Evolutionary conservation across 2,113 vertebrate species (phyloP), one percentile per base, ranked within the genome.

Genomic region (Chamaea fasciata): DNA sequence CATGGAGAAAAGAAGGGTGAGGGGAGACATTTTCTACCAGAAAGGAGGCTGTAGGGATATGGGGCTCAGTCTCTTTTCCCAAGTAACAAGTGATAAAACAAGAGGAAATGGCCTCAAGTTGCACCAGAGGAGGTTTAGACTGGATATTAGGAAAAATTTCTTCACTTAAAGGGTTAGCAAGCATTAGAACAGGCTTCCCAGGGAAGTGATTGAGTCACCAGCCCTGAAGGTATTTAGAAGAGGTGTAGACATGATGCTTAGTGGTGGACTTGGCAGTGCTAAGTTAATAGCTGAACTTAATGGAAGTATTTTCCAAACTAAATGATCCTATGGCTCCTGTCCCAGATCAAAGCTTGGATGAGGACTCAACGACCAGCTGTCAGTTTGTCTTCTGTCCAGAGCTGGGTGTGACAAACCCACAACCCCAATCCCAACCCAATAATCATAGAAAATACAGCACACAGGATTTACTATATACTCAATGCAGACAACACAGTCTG

Each of bases 191-290:
- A 70, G 50, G 14, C 44, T 81, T 50, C 16, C 10, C n/a, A 42
- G 18, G 13, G 22, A 93, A 53, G 22, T 9, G n/a, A 8, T 30
- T 28, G 50, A 81, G 22, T 42, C 30, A 24, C 49, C 26, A 30
- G 8, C n/a, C 30, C 30, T 33, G 30, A 39, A 47, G 12, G 26
- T 70, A 59, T 37, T 85, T 46, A 53, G 50, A 75, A 85, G 42
- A 15, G 4, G 1, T 28, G 15, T 46, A 41, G 49, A 52, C 0
- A 0, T 80, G 47, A 24, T 6, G 6, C 30, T 70, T 33, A 75
- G 26, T 33, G 10, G 15, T 47, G 9, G 33, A 31, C 31, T 65
- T 70, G 74, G 42, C 28, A 65, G 27, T 27, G 39, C 7, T 71
- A 47, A 23, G 5, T 65, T 55, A 13, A 35, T 7, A 4, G 62